phyloP scores from a whole-genome alignment of 2,113 vertebrate species.

The Macaca fascicularis region T2T-MFA8v1.1 NC_088376.1:2523001-2523500 shows the following conservation, averaged over 20 bases:
- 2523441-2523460: background rate
- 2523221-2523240: constrained; percentile 90
- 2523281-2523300: background rate
- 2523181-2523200: constrained; percentile 90
- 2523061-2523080: constrained; percentile 90
- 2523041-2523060: constrained; percentile 78
- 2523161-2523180: constrained; percentile 90
- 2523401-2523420: background rate
- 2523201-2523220: constrained; percentile 90
- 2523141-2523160: constrained; percentile 91
- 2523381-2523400: background rate
- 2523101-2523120: constrained; percentile 88
- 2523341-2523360: background rate
- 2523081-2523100: constrained; percentile 89
- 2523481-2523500: background rate
- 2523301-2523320: constrained; percentile 30
- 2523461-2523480: constrained; percentile 18
- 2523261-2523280: constrained; percentile 30
- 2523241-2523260: constrained; percentile 54
- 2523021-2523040: background rate
- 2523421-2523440: background rate
- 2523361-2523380: background rate
- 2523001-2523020: constrained; percentile 15
- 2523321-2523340: background rate
- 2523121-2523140: constrained; percentile 92